Conservation (phyloP, 1,140 invertebrate species). For the Luehdorfia chinensis region DNA sequence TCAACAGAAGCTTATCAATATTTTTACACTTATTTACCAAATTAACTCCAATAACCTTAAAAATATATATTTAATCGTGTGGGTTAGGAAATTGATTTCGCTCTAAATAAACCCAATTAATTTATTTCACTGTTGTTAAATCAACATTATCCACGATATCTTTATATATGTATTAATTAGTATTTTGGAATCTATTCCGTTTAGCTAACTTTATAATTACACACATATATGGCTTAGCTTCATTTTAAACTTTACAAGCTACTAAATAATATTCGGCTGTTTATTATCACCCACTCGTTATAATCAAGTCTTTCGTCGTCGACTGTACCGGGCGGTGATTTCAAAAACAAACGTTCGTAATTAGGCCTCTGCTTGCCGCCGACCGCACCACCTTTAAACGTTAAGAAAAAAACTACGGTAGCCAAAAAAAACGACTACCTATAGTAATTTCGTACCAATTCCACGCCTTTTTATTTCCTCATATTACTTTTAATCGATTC, state of each 20-base stretch:
- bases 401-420: constrained; percentile 49
- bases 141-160: too few species aligned
- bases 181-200: too few species aligned
- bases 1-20: too few species aligned
- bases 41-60: too few species aligned
- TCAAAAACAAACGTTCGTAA: constrained; percentile 72
- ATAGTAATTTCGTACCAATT: constrained; percentile 54
- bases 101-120: too few species aligned
- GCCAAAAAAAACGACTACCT: constrained; percentile 47
- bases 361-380: constrained; percentile 55
- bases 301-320: constrained; percentile 28
- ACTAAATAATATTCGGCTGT: neutral
- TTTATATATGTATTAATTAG: too few species aligned
- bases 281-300: neutral
- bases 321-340: constrained; percentile 53
- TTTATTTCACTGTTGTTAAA: too few species aligned
- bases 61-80: too few species aligned
- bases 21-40: too few species aligned
- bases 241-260: neutral
- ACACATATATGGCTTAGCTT: too few species aligned
- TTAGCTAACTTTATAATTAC: too few species aligned
- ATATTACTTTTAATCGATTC: constrained; percentile 22
- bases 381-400: constrained; percentile 32
- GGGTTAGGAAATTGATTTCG: too few species aligned
- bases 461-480: constrained; percentile 33